phyloP scores from a whole-genome alignment of 2,888 invertebrate species.

The Zhuqinia jingwanae region DNA sequence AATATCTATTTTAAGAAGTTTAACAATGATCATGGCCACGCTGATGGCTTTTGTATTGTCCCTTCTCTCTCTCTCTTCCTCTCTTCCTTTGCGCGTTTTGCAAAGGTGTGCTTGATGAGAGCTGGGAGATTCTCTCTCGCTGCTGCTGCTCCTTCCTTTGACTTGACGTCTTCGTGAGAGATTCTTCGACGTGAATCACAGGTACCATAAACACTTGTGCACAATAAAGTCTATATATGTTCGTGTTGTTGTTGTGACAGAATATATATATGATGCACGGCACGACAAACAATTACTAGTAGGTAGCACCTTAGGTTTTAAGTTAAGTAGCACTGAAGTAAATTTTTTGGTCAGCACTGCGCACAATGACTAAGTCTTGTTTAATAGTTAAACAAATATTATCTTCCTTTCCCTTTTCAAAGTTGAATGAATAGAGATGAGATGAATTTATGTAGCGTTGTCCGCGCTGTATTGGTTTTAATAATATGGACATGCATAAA shows the following conservation, averaged over 20 bases:
- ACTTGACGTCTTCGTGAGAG: slow-evolving; percentile 21
- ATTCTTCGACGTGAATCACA: slow-evolving; percentile 6
- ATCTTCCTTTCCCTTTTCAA: slow-evolving; percentile 46
- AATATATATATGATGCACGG: too few relatives aligned
- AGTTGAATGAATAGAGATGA: slow-evolving; percentile 27
- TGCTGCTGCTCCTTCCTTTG: slow-evolving; percentile 12
- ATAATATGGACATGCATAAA: too few relatives aligned
- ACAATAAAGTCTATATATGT: neutral
- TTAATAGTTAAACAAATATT: slow-evolving; percentile 39
- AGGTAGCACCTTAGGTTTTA: too few relatives aligned
- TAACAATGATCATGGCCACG: slow-evolving; percentile 52
- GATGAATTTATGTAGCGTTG: neutral
- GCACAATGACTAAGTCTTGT: neutral
- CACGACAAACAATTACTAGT: neutral
- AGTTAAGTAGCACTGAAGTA: slow-evolving; percentile 33
- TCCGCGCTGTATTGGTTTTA: neutral
- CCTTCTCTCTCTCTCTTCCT: slow-evolving; percentile 8
- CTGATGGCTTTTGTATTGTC: slow-evolving; percentile 6
- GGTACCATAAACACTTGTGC: neutral
- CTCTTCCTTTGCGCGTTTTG: neutral
- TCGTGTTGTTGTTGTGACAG: too few relatives aligned
- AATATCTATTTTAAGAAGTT: slow-evolving; percentile 57
- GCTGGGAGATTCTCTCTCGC: slow-evolving; percentile 5
- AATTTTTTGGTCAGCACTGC: neutral
- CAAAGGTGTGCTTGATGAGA: slow-evolving; percentile 39